Percentiles rank a stretch among this genome's conserved stretches.
Conservation (phyloP, 1,140 invertebrate species). For the Phymastichus coffea region DNA sequence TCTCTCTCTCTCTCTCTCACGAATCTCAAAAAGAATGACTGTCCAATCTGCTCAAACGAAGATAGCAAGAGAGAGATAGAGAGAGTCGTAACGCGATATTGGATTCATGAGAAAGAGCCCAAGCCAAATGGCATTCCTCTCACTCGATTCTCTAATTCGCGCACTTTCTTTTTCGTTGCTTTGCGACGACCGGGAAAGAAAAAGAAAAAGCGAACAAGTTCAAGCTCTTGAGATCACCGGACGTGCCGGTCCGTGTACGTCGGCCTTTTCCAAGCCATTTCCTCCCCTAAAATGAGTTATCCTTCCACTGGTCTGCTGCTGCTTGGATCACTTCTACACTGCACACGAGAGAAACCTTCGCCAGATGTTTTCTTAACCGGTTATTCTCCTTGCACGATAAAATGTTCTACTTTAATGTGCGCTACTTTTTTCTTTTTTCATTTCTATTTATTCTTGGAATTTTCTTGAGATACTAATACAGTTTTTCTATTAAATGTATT, state of each 20-base stretch:
- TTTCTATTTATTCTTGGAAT: no score
- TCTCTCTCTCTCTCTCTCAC: no score
- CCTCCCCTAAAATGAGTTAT: constrained; percentile 15
- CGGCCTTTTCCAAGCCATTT: background rate
- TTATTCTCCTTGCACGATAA: no score
- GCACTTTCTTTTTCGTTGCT: background rate
- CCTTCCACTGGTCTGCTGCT: no score
- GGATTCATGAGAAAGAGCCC: constrained; percentile 25
- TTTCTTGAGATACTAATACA: no score
- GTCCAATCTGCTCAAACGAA: background rate
- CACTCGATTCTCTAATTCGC: constrained; percentile 9
- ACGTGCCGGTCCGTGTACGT: constrained; percentile 15
- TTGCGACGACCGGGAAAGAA: background rate
- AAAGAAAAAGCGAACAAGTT: background rate
- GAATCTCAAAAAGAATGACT: background rate
- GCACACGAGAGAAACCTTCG: no score
- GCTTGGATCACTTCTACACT: no score
- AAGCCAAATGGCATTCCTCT: constrained; percentile 22
- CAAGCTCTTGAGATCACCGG: background rate
- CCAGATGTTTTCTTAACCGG: no score
- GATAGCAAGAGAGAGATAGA: background rate
- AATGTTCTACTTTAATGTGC: no score
- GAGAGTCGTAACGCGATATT: constrained; percentile 3
- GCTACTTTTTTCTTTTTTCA: no score
- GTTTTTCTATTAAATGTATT: no score